These are phyloP conservation scores for Allolobophora icterica DNA, from an alignment of 2,888 invertebrate genomes.

Conservation along the genomic window DNA sequence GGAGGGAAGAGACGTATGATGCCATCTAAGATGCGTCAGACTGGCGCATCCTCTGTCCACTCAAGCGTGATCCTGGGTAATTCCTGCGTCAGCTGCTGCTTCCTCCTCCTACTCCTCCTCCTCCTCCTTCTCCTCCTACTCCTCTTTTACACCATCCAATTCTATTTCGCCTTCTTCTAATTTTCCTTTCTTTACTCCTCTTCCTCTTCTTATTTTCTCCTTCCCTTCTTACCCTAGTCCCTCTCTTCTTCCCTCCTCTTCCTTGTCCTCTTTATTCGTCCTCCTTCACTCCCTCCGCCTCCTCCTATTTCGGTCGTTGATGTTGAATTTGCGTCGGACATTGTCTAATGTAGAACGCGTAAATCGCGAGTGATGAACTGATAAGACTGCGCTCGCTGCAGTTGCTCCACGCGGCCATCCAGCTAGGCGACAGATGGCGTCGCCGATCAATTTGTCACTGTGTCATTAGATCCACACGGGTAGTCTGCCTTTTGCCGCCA, in stretches of 20 bases:
- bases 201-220: neutral
- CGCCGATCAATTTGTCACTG: neutral
- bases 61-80: constrained; percentile 1
- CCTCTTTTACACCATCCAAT: neutral
- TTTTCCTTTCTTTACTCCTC: too few relatives aligned
- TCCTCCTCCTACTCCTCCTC: neutral
- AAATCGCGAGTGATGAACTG: too few relatives aligned
- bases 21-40: too few relatives aligned
- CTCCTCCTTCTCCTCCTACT: too few relatives aligned
- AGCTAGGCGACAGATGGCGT: too few relatives aligned
- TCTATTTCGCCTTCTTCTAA: too few relatives aligned
- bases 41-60: neutral
- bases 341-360: too few relatives aligned
- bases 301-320: neutral
- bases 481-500: neutral
- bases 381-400: too few relatives aligned
- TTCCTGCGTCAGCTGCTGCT: neutral
- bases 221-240: neutral
- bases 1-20: too few relatives aligned
- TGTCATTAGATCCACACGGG: neutral
- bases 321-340: too few relatives aligned
- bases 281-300: neutral
- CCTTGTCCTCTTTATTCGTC: too few relatives aligned
- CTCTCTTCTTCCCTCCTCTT: neutral
- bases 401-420: too few relatives aligned